Evolutionary conservation across 2,113 vertebrate genomes (phyloP).

Genomic region (Marcusenius ussheri): DNA sequence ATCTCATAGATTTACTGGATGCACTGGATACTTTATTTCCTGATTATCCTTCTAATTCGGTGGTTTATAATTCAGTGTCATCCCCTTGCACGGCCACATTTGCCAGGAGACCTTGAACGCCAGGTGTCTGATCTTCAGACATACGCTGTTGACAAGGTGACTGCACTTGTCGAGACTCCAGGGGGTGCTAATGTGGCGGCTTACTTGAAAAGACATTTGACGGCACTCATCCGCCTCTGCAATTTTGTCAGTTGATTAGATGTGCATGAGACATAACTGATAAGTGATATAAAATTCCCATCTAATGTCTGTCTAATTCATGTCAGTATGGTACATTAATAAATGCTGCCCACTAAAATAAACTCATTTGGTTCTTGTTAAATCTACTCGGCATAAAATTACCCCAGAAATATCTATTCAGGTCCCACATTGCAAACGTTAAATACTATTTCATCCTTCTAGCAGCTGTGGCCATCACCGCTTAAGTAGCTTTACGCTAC

Average conservation of each 20-base stretch:
- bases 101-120: background rate
- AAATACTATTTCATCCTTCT: background rate
- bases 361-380: background rate
- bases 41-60: background rate
- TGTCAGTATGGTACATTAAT: background rate
- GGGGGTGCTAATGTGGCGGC: background rate
- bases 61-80: background rate
- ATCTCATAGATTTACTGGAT: background rate
- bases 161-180: background rate
- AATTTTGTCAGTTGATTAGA: background rate
- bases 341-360: background rate
- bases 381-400: background rate
- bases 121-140: background rate
- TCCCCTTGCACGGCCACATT: background rate
- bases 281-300: background rate
- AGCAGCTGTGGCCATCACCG: background rate
- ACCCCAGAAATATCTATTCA: background rate
- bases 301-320: background rate
- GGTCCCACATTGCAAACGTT: background rate
- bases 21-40: background rate
- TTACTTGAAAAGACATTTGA: background rate
- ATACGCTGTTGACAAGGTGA: background rate
- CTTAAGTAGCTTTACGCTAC: background rate
- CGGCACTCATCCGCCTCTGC: background rate
- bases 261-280: background rate